Evolutionary conservation across 2,113 vertebrate genomes (phyloP), one percentile per base, ranked within the genome.

Genomic region (Urocynchramus pylzowi): DNA sequence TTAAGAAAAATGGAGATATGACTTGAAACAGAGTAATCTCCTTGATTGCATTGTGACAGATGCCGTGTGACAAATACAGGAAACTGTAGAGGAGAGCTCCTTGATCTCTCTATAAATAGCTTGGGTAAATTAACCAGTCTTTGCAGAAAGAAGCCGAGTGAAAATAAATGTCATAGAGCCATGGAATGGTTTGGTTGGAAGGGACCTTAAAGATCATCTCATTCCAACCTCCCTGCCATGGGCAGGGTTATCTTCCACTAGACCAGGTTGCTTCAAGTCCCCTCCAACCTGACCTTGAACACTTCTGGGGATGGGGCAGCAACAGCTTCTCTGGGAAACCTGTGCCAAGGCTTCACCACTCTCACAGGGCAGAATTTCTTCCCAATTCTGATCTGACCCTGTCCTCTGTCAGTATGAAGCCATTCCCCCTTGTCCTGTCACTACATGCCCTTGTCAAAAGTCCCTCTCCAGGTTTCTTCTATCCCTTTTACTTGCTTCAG

Each of bases 61-160:
- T 1, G 2, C 8, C 5, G 33, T 4, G 2, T 64, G 68, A 81
- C 59, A 71, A 73, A 61, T 79, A 35, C 1, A 50, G 71, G 71
- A 74, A 70, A 39, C 45, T 16, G 52, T 54, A 69, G 41, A 80
- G 39, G 70, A 81, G 39, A 47, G 70, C 59, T 86, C 50, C 44
- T 70, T 39, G 7, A 42, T 96, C 59, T 71, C 73, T 71, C 49
- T 31, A 44, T 49, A 80, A 90, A 68, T 84, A 89, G 80, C 18
- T 47, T 27, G 49, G 47, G n/a, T 45, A 75, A 84, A 73, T 79
- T 52, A 84, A 74, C 27, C 27, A 26, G 21, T 21, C 74, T 64
- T 41, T 80, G 18, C 28, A 11, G 20, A 83, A 95, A 77, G 39
- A 70, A 59, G 30, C 9, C 13, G 28, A 54, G 45, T 44, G 56